Evolutionary conservation across 2,797 vertebrate genomes (phyloP), one percentile per base, ranked within the genome.

Genomic region (Clarias laeviceps): DNA sequence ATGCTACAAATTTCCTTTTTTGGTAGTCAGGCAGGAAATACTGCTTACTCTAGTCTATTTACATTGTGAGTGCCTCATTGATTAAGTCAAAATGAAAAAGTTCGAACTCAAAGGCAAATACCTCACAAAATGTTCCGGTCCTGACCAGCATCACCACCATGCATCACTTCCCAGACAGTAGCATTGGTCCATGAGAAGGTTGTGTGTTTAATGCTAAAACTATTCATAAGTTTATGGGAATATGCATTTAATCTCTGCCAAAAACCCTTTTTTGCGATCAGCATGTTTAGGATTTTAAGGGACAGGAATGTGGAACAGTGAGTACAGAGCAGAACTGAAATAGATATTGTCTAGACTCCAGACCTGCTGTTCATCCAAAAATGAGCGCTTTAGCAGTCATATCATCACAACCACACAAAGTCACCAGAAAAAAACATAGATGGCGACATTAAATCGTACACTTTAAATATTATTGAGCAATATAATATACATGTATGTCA

Each of bases 71-170:
- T 37, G 61, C 9, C 40, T 50, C 34, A 82, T 9, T 29, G 15
- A 22, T 69, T 62, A 74, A 34, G n/a, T 20, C 32, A 37, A 22
- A 22, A 27, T 29, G 12, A 83, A 69, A 62, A 40, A 27, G 9
- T 27, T 50, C 11, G 11, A 50, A 50, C 45, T 50, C 45, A 50
- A 62, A 76, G 88, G 70, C 34, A 80, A 88, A 89, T 81, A 82
- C 88, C 78, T 90, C 86, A 88, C 83, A 81, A 86, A 80, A 87
- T 88, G 87, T 87, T 91, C 87, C 69, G 20, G 57, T 61, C 66
- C 32, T 82, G 81, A 84, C 24, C 54, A 77, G 27, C 29, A 34
- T 14, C 27, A 24, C 20, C 34, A 61, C 8, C 34, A 27, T 20
- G 76, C n/a, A 61, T 77, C 27, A 40, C 37, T 80, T 70, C 50